A percentile compares a stretch with the other conserved stretches of the same genome.
These are phyloP conservation scores for Gymnorhina tibicen DNA, from an alignment of 2,113 vertebrate genomes.

Conservation along the genomic window DNA sequence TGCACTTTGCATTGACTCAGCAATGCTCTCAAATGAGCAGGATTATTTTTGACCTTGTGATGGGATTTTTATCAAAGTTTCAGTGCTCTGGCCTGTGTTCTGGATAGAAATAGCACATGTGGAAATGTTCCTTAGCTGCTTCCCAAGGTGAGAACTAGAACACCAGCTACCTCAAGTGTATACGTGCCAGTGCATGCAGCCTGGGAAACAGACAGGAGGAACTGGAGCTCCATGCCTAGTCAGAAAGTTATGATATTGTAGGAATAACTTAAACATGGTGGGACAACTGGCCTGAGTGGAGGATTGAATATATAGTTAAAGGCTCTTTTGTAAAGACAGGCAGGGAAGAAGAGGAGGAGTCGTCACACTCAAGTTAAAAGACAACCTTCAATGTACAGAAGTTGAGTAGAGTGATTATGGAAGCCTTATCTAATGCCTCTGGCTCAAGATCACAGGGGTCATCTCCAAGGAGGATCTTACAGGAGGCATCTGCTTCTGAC, in stretches of 20 bases:
- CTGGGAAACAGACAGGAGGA: not conserved
- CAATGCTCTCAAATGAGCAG: not conserved
- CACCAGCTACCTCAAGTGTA: not conserved
- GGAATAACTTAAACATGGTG: not conserved
- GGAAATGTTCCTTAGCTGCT: not conserved
- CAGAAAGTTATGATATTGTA: not conserved
- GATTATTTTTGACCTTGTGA: not conserved
- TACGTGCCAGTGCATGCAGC: accelerated
- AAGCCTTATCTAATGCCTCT: not conserved
- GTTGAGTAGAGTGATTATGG: not conserved
- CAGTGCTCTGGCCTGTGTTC: not conserved
- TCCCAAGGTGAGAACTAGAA: not conserved
- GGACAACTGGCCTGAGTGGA: not conserved
- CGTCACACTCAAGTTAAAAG: not conserved
- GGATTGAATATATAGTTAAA: not conserved
- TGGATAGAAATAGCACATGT: not conserved
- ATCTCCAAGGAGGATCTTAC: not conserved
- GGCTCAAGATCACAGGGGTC: not conserved
- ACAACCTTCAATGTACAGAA: not conserved
- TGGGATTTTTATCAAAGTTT: not conserved
- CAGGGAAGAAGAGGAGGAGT: not conserved
- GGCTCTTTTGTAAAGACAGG: not conserved
- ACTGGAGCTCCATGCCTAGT: not conserved
- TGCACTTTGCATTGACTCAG: not conserved
- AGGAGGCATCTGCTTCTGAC: not conserved